Evolutionary conservation across 2,888 invertebrate genomes (phyloP), one percentile per base, ranked within the genome.

Genomic region (Meghimatium bilineatum): DNA sequence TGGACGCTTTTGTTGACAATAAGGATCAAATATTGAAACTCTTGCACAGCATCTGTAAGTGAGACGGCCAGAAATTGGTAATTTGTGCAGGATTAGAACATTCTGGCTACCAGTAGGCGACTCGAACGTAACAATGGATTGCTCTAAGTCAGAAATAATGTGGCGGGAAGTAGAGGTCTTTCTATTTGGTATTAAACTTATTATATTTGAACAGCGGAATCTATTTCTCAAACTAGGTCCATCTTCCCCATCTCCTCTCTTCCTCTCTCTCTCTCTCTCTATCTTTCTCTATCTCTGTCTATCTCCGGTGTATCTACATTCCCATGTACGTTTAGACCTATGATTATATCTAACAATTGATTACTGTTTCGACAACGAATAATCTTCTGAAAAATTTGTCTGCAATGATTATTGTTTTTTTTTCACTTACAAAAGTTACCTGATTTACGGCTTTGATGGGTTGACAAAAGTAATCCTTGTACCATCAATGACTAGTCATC

Each of bases 31-130:
- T 66, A 78, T 78, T 78, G 78, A 78, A 78, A 66, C 66, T 66
- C 66, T 63, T 29, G 78, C 32, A 23, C 49, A 44, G 66, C 78
- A 66, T 63, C 66, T 78, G 78, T 44, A 77, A 77, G 38, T 63
- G 66, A 78, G 66, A 44, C 66, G 66, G 78, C 66, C 67, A 78
- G 78, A 78, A 66, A 78, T 78, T 78, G 78, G 78, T 78, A 63
- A 78, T 78, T 78, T 78, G 78, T 78, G 44, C 63, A 63, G 78
- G 78, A 78, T 78, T 78, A 78, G 74, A 6, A 1, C 6, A 20
- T 52, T 29, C 52, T 52, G 32, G 74, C 52, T 8, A 52, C 32
- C 32, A 52, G 49, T 6, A 52, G 52, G 23, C 52, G 20, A 52
- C 10, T 29, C 5, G 32, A 32, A 26, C 29, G 32, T 17, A 49